Base-by-base conservation (phyloP, 2,797 vertebrate species). In the Pangasius larnaudii region DNA sequence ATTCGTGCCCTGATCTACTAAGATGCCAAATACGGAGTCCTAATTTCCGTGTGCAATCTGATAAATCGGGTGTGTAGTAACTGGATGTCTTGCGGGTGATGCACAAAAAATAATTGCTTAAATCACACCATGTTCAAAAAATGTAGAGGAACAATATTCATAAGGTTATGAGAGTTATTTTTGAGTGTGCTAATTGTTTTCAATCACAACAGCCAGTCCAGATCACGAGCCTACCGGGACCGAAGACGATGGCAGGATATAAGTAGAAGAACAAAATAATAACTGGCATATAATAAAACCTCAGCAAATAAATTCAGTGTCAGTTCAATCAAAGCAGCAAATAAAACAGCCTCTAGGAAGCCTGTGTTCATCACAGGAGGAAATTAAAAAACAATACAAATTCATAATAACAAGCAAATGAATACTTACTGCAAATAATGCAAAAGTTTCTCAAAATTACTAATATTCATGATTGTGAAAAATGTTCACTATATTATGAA, bases 1-100 rank as follows among this genome's bases (percentile, higher is more conserved):
- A 82, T 39, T 61, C 5, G 2, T 82, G 24, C 13, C 5, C 36
- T 16, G 56, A 42, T 42, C 24, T 18, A 63, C 33, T n/a, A 63
- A 61, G 78, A 61, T 42, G 49, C 56, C 58, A 46, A 59, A 80
- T 24, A 81, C 5, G 42, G 36, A n/a, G 39, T 46, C 58, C 14
- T 63, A 10, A 83, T 65, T 83, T 83, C 81, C 18, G 27, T 67
- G 42, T 49, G 42, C 81, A 67, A 33, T 51, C 61, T 30, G 80
- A 82, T 63, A n/a, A 61, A 80, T 33, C 24, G 78, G 8, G 22
- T 18, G 65, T 63, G 39, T n/a, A n/a, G 39, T 63, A 49, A 82
- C 39, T 14, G 56, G 59, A 65, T 49, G 59, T 65, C 59, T 30
- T 30, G 39, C 22, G 39, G 18, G 13, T 65, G 39, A 82, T 30